A percentile compares a stretch with the other conserved stretches of the same genome.
Evolutionary conservation across 2,113 vertebrate species (phyloP).

Genomic region (Haplochromis burtoni): DNA sequence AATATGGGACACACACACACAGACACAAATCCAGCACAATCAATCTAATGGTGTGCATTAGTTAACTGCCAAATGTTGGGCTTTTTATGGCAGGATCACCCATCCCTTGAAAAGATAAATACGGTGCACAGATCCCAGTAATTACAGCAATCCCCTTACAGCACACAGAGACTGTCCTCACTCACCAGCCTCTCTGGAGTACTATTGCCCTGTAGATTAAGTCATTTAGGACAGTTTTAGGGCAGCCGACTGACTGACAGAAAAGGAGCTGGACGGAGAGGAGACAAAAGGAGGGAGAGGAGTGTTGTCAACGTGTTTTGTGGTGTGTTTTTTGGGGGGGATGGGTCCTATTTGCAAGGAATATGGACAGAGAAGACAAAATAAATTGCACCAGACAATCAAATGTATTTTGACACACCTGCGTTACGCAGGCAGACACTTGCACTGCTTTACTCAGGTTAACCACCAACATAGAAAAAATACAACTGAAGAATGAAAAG

Average conservation of each 20-base stretch:
- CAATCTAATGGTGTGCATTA: slow-evolving; percentile 88
- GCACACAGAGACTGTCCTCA: slow-evolving; percentile 43
- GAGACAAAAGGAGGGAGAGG: slow-evolving; percentile 33
- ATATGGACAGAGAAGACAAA: neutral
- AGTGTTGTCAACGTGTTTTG: slow-evolving; percentile 2
- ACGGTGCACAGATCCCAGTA: slow-evolving; percentile 77
- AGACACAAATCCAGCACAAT: slow-evolving; percentile 78
- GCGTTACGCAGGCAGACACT: neutral
- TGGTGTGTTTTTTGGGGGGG: neutral
- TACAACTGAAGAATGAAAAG: neutral
- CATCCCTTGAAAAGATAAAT: slow-evolving; percentile 75
- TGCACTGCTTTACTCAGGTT: neutral
- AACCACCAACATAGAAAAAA: neutral
- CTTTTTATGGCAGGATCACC: slow-evolving; percentile 73
- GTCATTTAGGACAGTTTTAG: slow-evolving; percentile 67
- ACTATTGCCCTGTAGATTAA: slow-evolving; percentile 61
- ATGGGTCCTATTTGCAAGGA: neutral
- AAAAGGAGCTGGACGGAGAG: slow-evolving; percentile 9
- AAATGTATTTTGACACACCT: neutral
- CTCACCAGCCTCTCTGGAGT: slow-evolving; percentile 45
- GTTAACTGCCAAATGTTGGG: slow-evolving; percentile 81
- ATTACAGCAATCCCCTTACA: slow-evolving; percentile 76
- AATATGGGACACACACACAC: slow-evolving; percentile 4
- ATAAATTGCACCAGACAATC: neutral
- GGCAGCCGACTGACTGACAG: slow-evolving; percentile 34